phyloP scores from a whole-genome alignment of 2,113 vertebrate species.

The Rhinolophus sinicus region DNA sequence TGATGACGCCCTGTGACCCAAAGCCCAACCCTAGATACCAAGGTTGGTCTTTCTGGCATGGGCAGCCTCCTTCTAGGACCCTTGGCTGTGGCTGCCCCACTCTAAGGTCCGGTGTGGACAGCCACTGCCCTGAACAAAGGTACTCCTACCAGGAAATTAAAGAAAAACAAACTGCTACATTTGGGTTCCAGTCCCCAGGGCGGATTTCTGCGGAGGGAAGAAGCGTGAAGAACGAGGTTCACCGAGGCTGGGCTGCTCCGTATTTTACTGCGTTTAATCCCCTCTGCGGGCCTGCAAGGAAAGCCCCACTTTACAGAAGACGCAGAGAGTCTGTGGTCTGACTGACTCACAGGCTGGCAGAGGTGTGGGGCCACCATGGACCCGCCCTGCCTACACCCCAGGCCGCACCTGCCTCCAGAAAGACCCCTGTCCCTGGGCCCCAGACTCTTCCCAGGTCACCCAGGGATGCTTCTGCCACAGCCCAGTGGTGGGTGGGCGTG shows the following conservation, averaged over 20 bases:
- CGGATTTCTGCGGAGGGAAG: not conserved
- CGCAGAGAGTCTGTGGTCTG: not conserved
- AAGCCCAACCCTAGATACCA: not conserved
- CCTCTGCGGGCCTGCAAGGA: not conserved
- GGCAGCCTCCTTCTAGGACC: not conserved
- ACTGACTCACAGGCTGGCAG: not conserved
- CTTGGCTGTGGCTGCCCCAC: not conserved
- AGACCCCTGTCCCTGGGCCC: not conserved
- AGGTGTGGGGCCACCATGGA: not conserved
- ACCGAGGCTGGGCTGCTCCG: not conserved
- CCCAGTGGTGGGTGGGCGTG: not conserved
- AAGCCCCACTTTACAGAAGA: not conserved
- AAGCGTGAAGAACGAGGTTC: not conserved
- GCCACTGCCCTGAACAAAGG: not conserved
- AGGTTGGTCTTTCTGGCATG: accelerated
- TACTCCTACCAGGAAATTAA: not conserved
- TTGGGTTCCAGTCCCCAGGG: not conserved
- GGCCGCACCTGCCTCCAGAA: not conserved
- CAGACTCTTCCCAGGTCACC: too few relatives aligned
- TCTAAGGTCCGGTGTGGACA: too few relatives aligned
- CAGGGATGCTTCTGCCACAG: not conserved
- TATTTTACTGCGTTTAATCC: not conserved
- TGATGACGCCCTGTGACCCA: accelerated
- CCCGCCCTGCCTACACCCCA: not conserved
- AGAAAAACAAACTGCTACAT: not conserved